Conservation (phyloP, 2,113 vertebrate species). For the Hemicordylus capensis region DNA sequence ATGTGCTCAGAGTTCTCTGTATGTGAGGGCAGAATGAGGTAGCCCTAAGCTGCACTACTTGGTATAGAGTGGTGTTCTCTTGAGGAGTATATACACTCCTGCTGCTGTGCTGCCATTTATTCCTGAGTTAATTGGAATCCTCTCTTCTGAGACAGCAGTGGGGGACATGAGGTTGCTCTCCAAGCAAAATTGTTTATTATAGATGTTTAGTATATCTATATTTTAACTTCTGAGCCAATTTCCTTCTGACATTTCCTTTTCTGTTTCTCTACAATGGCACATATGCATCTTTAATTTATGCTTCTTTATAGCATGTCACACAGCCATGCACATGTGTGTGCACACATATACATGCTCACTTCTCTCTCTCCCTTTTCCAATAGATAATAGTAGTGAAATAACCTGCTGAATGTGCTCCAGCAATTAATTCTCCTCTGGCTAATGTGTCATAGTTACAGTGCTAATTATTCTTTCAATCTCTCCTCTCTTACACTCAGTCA, state of each 20-base stretch:
- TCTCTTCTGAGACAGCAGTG: too few species aligned
- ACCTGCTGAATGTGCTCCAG: background rate
- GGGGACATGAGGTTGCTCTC: too few species aligned
- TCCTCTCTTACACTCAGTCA: rapidly evolving
- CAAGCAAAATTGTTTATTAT: background rate
- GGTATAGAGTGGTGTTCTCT: too few species aligned
- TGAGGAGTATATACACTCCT: too few species aligned
- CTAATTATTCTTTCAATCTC: background rate
- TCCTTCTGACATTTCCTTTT: conserved; percentile 12
- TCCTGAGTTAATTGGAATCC: too few species aligned
- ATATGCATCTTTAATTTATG: background rate
- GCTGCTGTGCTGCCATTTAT: too few species aligned
- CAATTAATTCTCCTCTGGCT: conserved; percentile 15
- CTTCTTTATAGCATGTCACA: rapidly evolving
- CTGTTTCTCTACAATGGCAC: background rate
- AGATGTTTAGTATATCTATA: background rate
- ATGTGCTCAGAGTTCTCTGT: too few species aligned
- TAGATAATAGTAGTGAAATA: background rate
- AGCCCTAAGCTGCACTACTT: too few species aligned
- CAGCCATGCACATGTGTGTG: rapidly evolving
- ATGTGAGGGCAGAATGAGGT: too few species aligned
- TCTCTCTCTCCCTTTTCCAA: background rate
- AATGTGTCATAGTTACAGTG: rapidly evolving
- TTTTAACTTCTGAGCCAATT: rapidly evolving
- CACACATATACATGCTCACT: background rate